Base-by-base conservation (phyloP, 2,113 vertebrate genomes). In the Geococcyx californianus region DNA sequence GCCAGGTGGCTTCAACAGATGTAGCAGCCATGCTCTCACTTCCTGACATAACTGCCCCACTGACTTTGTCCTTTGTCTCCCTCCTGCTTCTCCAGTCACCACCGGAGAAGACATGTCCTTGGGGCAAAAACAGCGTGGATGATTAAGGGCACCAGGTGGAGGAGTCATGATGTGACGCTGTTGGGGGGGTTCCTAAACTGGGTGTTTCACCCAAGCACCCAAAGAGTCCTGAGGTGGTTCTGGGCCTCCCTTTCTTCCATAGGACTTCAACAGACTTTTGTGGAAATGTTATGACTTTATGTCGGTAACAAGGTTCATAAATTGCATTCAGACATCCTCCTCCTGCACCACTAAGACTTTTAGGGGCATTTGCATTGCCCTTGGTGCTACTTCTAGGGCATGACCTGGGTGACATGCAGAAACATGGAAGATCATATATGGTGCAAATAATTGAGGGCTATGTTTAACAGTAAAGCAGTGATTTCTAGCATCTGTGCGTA, bases 21-120 rank as follows among this genome's bases (percentile, higher is more conserved):
- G 16, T 6, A 69, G 47, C 13, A 69, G 7, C n/a, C 21, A 15
- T 4, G 13, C 3, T 51, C 34, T 56, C 0, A 0, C 18, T 89
- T 7, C 28, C 14, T 51, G 19, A 21, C 18, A 36, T 21, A 24
- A 10, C 9, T 72, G 4, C 5, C 20, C 33, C 15, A 16, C 6
- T 49, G 16, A 31, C 20, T 4, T 68, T 47, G 34, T 55, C 29
- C 20, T 38, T 58, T 42, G 23, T n/a, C 26, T 64, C 75, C 18
- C 23, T 87, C 23, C 26, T 38, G 23, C 49, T 69, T 75, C 21
- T 75, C 10, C 44, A 47, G 26, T 17, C 33, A 45, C 20, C 1
- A 1, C 25, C 52, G 72, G 29, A 44, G n/a, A 74, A 25, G 4
- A 10, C 29, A 26, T 6, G 20, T 40, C 36, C 28, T 33, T 68